Conservation (phyloP, 2,888 invertebrate genomes). For the Habroteleia sp. region DNA sequence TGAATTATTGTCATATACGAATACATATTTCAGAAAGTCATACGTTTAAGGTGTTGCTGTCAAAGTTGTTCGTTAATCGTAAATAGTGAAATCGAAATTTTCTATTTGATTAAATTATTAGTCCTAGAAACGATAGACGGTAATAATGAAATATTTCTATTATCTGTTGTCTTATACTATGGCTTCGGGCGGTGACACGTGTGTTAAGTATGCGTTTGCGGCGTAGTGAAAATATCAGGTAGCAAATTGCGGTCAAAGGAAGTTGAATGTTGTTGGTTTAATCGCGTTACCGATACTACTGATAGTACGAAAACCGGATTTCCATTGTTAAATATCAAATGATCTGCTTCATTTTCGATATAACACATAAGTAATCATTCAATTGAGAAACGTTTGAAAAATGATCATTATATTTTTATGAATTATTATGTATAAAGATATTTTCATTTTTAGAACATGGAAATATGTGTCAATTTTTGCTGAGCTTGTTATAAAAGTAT, state of each 20-base stretch:
- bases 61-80: slow-evolving; percentile 13
- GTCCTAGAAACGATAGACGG: slow-evolving; percentile 1
- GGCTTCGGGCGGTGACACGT: slow-evolving; percentile 44
- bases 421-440: too few relatives aligned
- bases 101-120: slow-evolving; percentile 28
- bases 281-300: slow-evolving; percentile 46
- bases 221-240: slow-evolving; percentile 61
- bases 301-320: slow-evolving; percentile 53
- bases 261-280: slow-evolving; percentile 60
- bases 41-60: background rate
- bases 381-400: background rate
- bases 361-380: slow-evolving; percentile 3
- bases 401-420: background rate
- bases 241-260: slow-evolving; percentile 64
- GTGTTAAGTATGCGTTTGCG: slow-evolving; percentile 26
- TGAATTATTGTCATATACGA: slow-evolving; percentile 23
- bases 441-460: too few relatives aligned
- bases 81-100: slow-evolving; percentile 28
- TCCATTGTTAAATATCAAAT: slow-evolving; percentile 45
- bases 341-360: slow-evolving; percentile 30
- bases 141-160: slow-evolving; percentile 43
- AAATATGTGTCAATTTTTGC: too few relatives aligned
- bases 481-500: too few relatives aligned
- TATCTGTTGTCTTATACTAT: slow-evolving; percentile 23
- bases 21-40: slow-evolving; percentile 4